Evolutionary conservation across 2,113 vertebrate genomes (phyloP).

Genomic region (Nesospiza acunhae): DNA sequence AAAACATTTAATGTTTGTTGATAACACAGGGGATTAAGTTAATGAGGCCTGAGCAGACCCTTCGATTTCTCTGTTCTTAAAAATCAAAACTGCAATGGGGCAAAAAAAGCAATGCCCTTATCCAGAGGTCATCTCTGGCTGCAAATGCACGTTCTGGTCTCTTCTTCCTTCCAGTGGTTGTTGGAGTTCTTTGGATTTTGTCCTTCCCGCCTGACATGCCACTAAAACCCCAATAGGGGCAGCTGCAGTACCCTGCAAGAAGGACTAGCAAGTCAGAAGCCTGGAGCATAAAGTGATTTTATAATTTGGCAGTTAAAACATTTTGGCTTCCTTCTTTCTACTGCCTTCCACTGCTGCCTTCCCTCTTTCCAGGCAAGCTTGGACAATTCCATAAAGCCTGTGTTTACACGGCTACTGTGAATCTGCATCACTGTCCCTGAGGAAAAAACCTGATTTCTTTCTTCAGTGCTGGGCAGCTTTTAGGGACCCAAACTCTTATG

Average conservation of each 20-base stretch:
- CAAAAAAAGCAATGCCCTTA: not conserved
- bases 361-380: not conserved
- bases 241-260: not conserved
- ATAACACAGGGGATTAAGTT: not conserved
- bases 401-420: not conserved
- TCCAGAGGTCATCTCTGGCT: not conserved
- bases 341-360: not conserved
- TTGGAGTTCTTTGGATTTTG: not conserved
- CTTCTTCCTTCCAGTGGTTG: not conserved
- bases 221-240: not conserved
- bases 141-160: not conserved
- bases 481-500: not conserved
- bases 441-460: not conserved
- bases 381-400: not conserved
- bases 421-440: not conserved
- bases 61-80: not conserved
- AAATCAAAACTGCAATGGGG: not conserved
- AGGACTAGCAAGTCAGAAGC: not conserved
- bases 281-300: not conserved
- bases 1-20: not conserved
- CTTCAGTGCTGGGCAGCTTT: not conserved
- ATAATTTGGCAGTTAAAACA: not conserved
- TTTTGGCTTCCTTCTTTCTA: not conserved
- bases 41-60: not conserved
- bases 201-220: too few species aligned